phyloP scores from a whole-genome alignment of 2,797 vertebrate genomes.

The Cheirogaleus major region DNA sequence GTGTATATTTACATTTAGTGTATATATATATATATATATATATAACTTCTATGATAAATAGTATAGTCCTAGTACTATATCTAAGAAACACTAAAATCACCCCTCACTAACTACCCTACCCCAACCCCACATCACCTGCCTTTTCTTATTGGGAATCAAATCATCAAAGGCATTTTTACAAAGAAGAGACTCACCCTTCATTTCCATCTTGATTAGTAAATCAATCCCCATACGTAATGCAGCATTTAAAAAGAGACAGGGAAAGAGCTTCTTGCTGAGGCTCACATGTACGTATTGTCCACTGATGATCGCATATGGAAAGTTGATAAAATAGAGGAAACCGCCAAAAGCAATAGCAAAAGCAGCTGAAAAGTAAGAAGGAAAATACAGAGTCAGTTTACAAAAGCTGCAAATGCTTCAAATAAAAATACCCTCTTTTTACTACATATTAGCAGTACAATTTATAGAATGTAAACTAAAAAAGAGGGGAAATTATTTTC shows the following conservation, averaged over 20 bases:
- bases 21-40: background rate
- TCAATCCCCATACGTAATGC: constrained; percentile 5
- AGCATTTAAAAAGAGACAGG: constrained; percentile 28
- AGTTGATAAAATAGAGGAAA: constrained; percentile 11
- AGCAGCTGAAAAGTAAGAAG: constrained; percentile 29
- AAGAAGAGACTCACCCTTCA: constrained; percentile 39
- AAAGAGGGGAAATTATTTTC: background rate
- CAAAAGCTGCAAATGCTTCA: background rate
- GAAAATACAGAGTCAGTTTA: background rate
- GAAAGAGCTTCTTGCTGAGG: background rate
- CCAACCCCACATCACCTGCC: background rate
- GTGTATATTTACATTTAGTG: background rate
- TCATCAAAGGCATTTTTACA: background rate
- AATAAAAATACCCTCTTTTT: background rate
- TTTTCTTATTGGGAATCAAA: background rate
- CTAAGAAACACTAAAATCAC: background rate
- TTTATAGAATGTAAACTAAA: background rate
- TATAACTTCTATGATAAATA: background rate
- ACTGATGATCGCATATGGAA: background rate
- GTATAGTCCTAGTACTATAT: background rate
- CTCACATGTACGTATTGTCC: background rate
- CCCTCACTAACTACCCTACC: background rate
- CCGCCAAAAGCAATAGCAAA: background rate
- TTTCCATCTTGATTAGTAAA: constrained; percentile 46
- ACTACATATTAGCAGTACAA: background rate